A percentile compares a stretch with the other conserved stretches of the same genome.
phyloP scores from a whole-genome alignment of 2,888 invertebrate genomes.

The Schrankia costaestrigalis region DNA sequence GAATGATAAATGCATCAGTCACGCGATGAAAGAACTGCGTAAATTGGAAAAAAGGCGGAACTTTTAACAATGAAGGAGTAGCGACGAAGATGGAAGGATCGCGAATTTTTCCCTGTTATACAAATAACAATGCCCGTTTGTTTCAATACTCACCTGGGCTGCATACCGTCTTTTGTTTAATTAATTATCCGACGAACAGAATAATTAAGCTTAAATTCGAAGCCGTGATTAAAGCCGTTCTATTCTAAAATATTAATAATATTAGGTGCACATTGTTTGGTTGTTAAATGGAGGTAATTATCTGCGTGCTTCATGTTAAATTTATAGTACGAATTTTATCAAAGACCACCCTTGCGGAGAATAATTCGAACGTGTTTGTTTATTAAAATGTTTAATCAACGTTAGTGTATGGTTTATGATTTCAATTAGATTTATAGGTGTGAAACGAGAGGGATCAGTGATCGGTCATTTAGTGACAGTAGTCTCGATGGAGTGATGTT shows the following conservation, averaged over 20 bases:
- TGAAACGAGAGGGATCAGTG: conserved; percentile 44
- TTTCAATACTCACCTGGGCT: conserved; percentile 60
- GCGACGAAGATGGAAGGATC: conserved; percentile 58
- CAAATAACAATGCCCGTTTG: conserved; percentile 62
- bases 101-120: conserved; percentile 70
- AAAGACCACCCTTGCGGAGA: conserved; percentile 37
- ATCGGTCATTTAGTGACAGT: conserved; percentile 64
- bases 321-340: conserved; percentile 49
- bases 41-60: conserved; percentile 56
- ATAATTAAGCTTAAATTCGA: conserved; percentile 70
- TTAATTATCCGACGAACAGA: conserved; percentile 71
- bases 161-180: conserved; percentile 67
- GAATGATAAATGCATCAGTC: conserved; percentile 68
- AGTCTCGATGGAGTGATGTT: conserved; percentile 49
- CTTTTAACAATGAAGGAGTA: conserved; percentile 54
- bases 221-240: conserved; percentile 56
- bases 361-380: conserved; percentile 42
- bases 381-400: conserved; percentile 33
- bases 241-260: conserved; percentile 61
- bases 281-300: conserved; percentile 57
- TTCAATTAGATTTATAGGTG: conserved; percentile 36
- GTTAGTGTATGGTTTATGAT: conserved; percentile 22
- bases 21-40: conserved; percentile 61
- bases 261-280: conserved; percentile 59
- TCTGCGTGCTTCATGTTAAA: conserved; percentile 43